Conservation (phyloP, 1,140 invertebrate species). For the Manduca sexta region DNA sequence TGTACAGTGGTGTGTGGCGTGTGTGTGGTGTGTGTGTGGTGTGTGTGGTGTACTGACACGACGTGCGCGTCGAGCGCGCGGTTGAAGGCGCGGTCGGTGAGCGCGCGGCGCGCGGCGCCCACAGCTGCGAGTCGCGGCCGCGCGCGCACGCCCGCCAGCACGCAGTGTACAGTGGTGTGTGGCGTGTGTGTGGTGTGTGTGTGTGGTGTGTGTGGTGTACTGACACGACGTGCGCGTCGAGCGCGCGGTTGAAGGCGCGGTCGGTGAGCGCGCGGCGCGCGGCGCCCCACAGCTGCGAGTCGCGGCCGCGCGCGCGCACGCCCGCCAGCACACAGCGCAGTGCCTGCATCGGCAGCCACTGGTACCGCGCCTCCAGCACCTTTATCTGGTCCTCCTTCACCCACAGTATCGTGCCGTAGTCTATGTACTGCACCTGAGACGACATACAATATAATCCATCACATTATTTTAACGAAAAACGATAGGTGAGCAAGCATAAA, state of each 20-base stretch:
- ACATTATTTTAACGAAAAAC: no score
- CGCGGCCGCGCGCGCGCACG: constrained; percentile 18
- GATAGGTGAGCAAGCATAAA: background rate
- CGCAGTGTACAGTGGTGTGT: background rate
- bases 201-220: constrained; percentile 4
- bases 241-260: constrained; percentile 20
- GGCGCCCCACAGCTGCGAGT: constrained; percentile 7
- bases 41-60: no score
- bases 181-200: background rate
- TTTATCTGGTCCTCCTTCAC: constrained; percentile 41
- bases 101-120: no score
- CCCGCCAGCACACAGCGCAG: constrained; percentile 38
- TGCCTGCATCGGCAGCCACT: constrained; percentile 37
- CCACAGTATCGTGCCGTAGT: constrained; percentile 57
- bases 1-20: no score
- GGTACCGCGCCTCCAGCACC: constrained; percentile 28
- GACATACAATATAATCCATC: background rate
- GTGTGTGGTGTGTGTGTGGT: no score
- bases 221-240: constrained; percentile 33
- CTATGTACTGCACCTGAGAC: constrained; percentile 50
- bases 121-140: no score
- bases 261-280: constrained; percentile 15
- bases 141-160: background rate
- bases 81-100: no score
- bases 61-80: no score